Evolutionary conservation across 2,888 invertebrate species (phyloP).

Genomic region (Tinea pellionella): DNA sequence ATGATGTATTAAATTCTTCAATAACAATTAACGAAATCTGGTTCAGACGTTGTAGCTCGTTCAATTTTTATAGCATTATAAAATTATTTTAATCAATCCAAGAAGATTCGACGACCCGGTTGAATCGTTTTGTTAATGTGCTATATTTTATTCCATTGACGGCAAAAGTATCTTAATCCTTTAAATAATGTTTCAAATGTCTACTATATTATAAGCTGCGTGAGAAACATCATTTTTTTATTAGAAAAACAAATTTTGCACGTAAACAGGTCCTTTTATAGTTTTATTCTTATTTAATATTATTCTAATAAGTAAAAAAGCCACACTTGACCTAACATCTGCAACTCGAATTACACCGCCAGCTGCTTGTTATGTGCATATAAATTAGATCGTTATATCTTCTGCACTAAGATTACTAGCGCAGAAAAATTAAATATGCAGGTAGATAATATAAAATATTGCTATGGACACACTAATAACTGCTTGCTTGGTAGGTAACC

Average conservation of each 20-base stretch:
- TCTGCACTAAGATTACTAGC: conserved; percentile 28
- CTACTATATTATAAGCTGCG: background rate
- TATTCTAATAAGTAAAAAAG: no score
- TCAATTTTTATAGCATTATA: conserved; percentile 38
- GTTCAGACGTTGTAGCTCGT: conserved; percentile 18
- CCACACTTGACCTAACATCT: conserved; percentile 33
- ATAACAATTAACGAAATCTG: background rate
- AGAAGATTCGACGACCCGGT: conserved; percentile 32
- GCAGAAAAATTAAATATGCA: conserved; percentile 49
- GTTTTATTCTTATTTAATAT: no score
- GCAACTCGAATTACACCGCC: conserved; percentile 67
- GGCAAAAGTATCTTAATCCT: background rate
- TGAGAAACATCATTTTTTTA: background rate
- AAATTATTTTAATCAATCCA: conserved; percentile 33
- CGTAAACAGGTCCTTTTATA: no score
- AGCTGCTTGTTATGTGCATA: conserved; percentile 55
- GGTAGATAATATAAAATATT: conserved; percentile 27
- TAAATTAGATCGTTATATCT: conserved; percentile 39
- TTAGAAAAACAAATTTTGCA: no score
- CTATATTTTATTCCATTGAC: conserved; percentile 32
- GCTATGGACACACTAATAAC: conserved; percentile 10
- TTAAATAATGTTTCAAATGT: background rate
- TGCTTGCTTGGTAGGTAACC: background rate
- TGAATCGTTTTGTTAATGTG: conserved; percentile 28
- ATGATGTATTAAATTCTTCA: background rate